phyloP scores from a whole-genome alignment of 2,797 vertebrate genomes.

The Hapalemur alaotrensis region DNA sequence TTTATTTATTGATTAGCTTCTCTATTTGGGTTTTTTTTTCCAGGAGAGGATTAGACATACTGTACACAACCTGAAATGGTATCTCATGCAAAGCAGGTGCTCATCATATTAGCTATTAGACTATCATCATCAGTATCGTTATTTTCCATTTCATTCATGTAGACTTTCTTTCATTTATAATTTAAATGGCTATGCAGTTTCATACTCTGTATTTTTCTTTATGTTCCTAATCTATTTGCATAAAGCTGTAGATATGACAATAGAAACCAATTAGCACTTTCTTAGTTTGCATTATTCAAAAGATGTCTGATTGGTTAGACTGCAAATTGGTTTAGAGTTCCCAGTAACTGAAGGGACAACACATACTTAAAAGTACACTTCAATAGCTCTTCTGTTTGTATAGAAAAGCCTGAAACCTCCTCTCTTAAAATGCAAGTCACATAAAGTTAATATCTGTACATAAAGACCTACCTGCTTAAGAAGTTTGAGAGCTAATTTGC shows the following conservation, averaged over 20 bases:
- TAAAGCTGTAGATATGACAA: slow-evolving; percentile 41
- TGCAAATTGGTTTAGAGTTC: slow-evolving; percentile 57
- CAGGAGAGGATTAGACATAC: not conserved
- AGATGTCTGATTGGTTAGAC: not conserved
- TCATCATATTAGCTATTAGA: not conserved
- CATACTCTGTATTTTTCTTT: slow-evolving; percentile 41
- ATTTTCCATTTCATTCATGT: slow-evolving; percentile 48
- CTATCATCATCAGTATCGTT: not conserved
- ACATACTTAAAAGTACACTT: slow-evolving; percentile 2
- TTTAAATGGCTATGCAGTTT: slow-evolving; percentile 47
- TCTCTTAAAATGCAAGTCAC: slow-evolving; percentile 58
- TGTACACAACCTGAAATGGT: not conserved
- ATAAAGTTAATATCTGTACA: slow-evolving; percentile 8
- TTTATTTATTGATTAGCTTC: not conserved
- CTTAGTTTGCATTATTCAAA: slow-evolving; percentile 71
- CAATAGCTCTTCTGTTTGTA: not conserved
- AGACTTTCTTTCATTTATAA: slow-evolving; percentile 48
- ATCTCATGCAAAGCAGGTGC: not conserved
- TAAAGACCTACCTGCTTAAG: slow-evolving; percentile 48
- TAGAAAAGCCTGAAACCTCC: not conserved
- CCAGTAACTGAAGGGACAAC: not conserved
- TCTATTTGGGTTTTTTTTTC: not conserved
- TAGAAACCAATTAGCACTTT: slow-evolving; percentile 75
- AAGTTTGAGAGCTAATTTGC: slow-evolving; percentile 57
- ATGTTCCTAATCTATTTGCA: slow-evolving; percentile 46